Base-by-base conservation (phyloP, 2,888 invertebrate species). In the Agrochola macilenta region DNA sequence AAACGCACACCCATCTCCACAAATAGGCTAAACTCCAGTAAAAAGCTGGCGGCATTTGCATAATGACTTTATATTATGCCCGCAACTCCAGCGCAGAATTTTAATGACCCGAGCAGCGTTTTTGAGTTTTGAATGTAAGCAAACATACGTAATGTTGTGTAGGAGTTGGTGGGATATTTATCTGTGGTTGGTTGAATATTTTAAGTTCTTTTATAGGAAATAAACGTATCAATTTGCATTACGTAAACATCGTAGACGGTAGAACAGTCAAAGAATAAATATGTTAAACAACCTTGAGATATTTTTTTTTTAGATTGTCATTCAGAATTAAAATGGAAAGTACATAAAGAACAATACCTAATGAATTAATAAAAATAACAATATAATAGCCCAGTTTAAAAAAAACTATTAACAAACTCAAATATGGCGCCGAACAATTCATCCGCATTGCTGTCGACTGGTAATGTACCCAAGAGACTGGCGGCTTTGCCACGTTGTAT, bases 21-120 rank as follows among this genome's bases (percentile, higher is more conserved):
- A 95, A 95, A 96, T 94, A 94, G 95, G 93, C 94, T 94, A 94
- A 95, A 95, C 93, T 94, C 91, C 89, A 89, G 91, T 92, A 94
- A 93, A 95, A 95, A 93, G 92, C 87, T 92, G 90, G 87, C 79
- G 85, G 86, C 92, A 96, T 96, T 96, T 96, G 93, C 96, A 96
- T 96, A 96, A 96, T 96, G 94, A 95, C 96, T 96, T 95, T 95
- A 96, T 96, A 95, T 95, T 95, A 94, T 94, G 94, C 92, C 90
- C 90, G 90, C 88, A 92, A 75, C 89, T 90, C 93, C 93, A 91
- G 90, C 89, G 89, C 92, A 88, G 95, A 95, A 96, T 96, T 94
- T 95, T 95, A 96, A 96, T 95, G 94, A 89, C 89, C 87, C 92
- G 78, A 86, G 85, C 88, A 87, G 83, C 87, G 87, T 90, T 90